Evolutionary conservation across 2,113 vertebrate species (phyloP).

Genomic region (Cercocebus atys): DNA sequence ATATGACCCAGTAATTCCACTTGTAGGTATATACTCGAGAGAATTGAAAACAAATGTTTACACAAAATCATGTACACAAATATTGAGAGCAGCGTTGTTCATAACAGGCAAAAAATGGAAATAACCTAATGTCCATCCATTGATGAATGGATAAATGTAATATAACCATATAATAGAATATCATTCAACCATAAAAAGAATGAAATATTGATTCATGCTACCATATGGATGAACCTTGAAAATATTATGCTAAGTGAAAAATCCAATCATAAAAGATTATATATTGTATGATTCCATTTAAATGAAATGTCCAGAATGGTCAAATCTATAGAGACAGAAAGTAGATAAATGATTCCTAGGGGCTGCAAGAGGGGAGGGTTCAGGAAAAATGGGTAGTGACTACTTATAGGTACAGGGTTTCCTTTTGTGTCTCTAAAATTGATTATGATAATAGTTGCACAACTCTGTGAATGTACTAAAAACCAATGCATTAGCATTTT

Average conservation of each 20-base stretch:
- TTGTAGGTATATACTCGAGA: constrained; percentile 4
- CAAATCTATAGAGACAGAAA: not conserved
- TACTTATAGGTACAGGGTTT: not conserved
- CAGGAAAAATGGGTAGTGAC: not conserved
- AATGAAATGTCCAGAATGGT: constrained; percentile 21
- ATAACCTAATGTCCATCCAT: not conserved
- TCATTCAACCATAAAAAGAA: constrained; percentile 18
- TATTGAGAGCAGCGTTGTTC: not conserved
- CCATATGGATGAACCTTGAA: not conserved
- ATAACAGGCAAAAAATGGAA: not conserved
- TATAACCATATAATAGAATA: not conserved
- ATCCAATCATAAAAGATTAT: not conserved
- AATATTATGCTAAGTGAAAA: not conserved
- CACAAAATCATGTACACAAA: not conserved
- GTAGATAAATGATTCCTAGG: not conserved
- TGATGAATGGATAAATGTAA: not conserved
- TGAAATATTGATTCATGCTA: not conserved
- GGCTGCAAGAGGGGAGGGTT: not conserved
- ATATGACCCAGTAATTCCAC: not conserved
- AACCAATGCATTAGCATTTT: not conserved
- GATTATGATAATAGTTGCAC: not conserved
- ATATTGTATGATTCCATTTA: constrained; percentile 19
- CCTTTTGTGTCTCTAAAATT: constrained; percentile 12
- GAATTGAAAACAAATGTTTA: not conserved
- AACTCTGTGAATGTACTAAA: constrained; percentile 25